These are phyloP conservation scores for Brachionus plicatilis DNA, from an alignment of 1,140 invertebrate genomes.

Conservation along the genomic window DNA sequence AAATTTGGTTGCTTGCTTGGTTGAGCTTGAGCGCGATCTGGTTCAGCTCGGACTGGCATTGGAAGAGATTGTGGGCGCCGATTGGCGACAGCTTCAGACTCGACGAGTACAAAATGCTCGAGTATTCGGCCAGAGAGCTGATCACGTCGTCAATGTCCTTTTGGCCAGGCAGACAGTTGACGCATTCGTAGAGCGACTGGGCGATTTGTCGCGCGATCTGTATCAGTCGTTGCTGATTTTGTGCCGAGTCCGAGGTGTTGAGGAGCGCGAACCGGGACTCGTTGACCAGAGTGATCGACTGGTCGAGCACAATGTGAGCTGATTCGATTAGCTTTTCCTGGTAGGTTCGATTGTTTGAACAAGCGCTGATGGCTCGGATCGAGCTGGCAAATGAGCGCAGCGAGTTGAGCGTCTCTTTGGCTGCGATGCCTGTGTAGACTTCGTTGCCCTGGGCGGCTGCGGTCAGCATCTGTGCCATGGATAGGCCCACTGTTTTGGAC, in stretches of 20 bases:
- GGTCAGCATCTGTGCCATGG: conserved; percentile 74
- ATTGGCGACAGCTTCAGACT: not conserved
- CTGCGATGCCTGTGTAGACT: conserved; percentile 71
- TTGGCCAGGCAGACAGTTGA: conserved; percentile 79
- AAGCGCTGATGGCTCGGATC: conserved; percentile 68
- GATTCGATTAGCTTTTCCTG: conserved; percentile 57
- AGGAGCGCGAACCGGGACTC: conserved; percentile 67
- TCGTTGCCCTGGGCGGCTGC: conserved; percentile 73
- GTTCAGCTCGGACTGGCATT: conserved; percentile 77
- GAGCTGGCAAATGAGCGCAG: conserved; percentile 65
- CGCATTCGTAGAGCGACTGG: conserved; percentile 59
- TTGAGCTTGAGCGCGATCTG: conserved; percentile 74
- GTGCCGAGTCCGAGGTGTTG: conserved; percentile 61
- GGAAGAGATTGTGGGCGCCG: conserved; percentile 51
- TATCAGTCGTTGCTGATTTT: conserved; percentile 56
- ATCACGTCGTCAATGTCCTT: conserved; percentile 79
- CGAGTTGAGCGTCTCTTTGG: conserved; percentile 66
- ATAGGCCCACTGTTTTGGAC: conserved; percentile 63
- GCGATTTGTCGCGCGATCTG: conserved; percentile 57
- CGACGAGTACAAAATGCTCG: not conserved
- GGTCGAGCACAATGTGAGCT: conserved; percentile 71
- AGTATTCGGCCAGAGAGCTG: conserved; percentile 63
- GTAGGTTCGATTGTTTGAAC: conserved; percentile 61
- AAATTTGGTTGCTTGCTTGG: conserved; percentile 72
- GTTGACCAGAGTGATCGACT: conserved; percentile 70